phyloP scores from a whole-genome alignment of 2,797 vertebrate species.

The Periparus ater region DNA sequence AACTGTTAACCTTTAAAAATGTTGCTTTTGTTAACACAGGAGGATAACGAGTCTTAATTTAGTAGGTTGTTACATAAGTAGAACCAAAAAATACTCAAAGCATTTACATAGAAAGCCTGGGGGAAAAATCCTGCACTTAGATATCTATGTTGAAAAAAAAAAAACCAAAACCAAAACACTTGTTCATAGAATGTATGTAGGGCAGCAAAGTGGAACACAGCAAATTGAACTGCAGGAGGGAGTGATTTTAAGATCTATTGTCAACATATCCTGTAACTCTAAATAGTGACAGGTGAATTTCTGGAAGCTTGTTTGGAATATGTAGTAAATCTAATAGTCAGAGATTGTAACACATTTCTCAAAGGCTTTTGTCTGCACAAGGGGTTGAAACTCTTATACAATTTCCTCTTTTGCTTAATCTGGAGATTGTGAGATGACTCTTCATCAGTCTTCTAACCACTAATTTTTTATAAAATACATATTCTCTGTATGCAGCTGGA shows the following conservation, averaged over 20 bases:
- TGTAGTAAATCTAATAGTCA: background rate
- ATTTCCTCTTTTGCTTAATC: background rate
- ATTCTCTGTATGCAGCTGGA: background rate
- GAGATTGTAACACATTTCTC: background rate
- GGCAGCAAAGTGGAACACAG: conserved; percentile 28
- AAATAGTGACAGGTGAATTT: background rate
- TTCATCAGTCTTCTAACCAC: background rate
- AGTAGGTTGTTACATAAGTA: background rate
- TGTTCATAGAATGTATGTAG: background rate
- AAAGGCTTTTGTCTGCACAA: background rate
- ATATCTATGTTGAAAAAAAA: background rate
- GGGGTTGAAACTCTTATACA: background rate
- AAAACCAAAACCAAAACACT: background rate
- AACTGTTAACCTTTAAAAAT: background rate
- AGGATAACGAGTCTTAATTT: background rate
- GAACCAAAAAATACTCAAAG: background rate
- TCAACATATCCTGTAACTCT: background rate
- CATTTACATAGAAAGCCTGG: background rate
- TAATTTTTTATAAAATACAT: background rate
- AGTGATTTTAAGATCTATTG: conserved; percentile 2
- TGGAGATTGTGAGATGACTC: background rate
- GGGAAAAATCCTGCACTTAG: background rate
- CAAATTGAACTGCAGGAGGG: background rate
- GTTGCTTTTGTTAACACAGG: background rate
- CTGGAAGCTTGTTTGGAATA: background rate